Evolutionary conservation across 2,888 invertebrate species (phyloP).

Genomic region (Drosophila anomelani): DNA sequence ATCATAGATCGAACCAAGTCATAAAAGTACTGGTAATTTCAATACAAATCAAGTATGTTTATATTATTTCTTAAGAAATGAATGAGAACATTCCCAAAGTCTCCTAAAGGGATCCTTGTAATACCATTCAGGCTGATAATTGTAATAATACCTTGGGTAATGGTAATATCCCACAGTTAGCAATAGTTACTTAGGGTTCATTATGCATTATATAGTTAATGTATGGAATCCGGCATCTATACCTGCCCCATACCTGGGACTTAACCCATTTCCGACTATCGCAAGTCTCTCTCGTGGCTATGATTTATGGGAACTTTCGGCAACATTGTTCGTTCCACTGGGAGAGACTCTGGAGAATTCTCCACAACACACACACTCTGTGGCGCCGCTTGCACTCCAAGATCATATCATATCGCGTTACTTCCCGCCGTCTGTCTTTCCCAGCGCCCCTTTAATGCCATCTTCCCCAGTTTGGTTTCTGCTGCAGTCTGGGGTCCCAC

Average conservation of each 20-base stretch:
- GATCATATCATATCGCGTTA: constrained; percentile 46
- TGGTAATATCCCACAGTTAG: background rate
- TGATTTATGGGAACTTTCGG: constrained; percentile 33
- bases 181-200: no score
- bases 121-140: no score
- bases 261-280: constrained; percentile 8
- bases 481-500: constrained; percentile 20
- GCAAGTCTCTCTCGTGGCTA: background rate
- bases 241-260: constrained; percentile 4
- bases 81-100: no score
- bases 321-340: constrained; percentile 28
- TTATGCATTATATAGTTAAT: constrained; percentile 6
- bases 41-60: no score
- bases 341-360: constrained; percentile 11
- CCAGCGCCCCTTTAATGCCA: background rate
- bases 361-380: constrained; percentile 3
- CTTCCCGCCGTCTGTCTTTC: constrained; percentile 20
- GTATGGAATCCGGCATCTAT: constrained; percentile 10
- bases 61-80: no score
- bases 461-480: background rate
- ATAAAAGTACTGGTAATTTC: no score
- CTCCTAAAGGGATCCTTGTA: no score
- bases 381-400: constrained; percentile 38
- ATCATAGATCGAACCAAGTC: no score
- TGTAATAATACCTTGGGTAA: background rate